Conservation (phyloP, 2,797 vertebrate genomes). For the Melopsittacus undulatus region DNA sequence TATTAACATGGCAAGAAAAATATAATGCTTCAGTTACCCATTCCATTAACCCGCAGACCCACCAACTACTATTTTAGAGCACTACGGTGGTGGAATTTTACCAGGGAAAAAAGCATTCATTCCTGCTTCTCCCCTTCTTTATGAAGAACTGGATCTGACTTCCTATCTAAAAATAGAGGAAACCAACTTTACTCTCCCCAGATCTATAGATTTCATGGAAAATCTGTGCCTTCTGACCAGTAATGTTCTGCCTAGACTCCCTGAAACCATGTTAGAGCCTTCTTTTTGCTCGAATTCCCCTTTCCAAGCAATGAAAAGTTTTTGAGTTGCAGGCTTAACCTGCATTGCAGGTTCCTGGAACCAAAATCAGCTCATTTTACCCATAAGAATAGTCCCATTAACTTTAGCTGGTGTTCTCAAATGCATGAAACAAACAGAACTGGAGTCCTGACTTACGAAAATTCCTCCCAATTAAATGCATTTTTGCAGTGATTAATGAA, state of each 20-base stretch:
- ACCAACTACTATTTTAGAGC: neutral
- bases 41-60: neutral
- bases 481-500: conserved; percentile 2
- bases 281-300: neutral
- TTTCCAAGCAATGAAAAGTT: neutral
- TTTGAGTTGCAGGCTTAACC: neutral
- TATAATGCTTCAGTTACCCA: neutral
- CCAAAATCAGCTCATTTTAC: neutral
- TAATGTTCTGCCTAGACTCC: neutral
- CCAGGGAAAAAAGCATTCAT: neutral
- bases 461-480: neutral
- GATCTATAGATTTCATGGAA: neutral
- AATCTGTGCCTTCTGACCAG: neutral
- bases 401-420: neutral
- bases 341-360: neutral
- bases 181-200: neutral
- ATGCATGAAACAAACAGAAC: neutral
- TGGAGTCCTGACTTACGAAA: neutral
- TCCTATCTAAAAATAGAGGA: neutral
- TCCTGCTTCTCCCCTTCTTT: neutral
- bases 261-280: fast-evolving
- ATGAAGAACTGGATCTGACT: neutral
- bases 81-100: neutral
- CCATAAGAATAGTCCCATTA: neutral
- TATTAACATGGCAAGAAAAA: neutral